Evolutionary conservation across 1,140 invertebrate genomes (phyloP).

Genomic region (Achatina immaculata): DNA sequence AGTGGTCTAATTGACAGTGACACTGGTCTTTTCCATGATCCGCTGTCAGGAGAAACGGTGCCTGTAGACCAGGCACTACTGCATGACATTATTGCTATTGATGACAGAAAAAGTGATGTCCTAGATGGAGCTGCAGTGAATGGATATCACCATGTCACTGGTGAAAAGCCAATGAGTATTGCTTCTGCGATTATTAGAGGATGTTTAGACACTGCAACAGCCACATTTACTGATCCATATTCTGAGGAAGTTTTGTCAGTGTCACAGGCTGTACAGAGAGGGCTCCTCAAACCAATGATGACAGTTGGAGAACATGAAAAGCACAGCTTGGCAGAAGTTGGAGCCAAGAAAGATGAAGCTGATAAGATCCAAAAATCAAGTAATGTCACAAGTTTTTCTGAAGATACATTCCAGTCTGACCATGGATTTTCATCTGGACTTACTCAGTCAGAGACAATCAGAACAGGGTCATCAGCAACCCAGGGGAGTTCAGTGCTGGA

Average conservation of each 20-base stretch:
- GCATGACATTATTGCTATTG: slow-evolving; percentile 75
- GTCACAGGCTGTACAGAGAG: slow-evolving; percentile 77
- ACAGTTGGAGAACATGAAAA: slow-evolving; percentile 34
- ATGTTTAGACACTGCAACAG: slow-evolving; percentile 83
- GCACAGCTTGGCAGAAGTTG: neutral
- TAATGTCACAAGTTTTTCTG: neutral
- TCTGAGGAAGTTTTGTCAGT: slow-evolving; percentile 80
- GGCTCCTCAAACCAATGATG: slow-evolving; percentile 78
- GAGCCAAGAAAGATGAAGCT: neutral
- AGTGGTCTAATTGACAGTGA: slow-evolving; percentile 77
- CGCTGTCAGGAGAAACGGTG: slow-evolving; percentile 79
- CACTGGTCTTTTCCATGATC: slow-evolving; percentile 82
- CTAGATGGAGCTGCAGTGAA: slow-evolving; percentile 39
- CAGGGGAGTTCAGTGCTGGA: neutral
- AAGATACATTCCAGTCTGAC: neutral
- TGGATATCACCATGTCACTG: slow-evolving; percentile 33
- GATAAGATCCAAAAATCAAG: neutral
- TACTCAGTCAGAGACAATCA: neutral
- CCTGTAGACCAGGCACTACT: slow-evolving; percentile 87
- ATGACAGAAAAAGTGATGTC: slow-evolving; percentile 35
- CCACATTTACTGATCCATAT: slow-evolving; percentile 77
- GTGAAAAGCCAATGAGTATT: slow-evolving; percentile 48
- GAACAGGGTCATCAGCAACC: neutral
- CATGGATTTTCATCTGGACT: neutral
- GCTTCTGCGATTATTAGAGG: slow-evolving; percentile 80